Evolutionary conservation across 2,888 invertebrate genomes (phyloP).

Genomic region (Agonum fuliginosum): DNA sequence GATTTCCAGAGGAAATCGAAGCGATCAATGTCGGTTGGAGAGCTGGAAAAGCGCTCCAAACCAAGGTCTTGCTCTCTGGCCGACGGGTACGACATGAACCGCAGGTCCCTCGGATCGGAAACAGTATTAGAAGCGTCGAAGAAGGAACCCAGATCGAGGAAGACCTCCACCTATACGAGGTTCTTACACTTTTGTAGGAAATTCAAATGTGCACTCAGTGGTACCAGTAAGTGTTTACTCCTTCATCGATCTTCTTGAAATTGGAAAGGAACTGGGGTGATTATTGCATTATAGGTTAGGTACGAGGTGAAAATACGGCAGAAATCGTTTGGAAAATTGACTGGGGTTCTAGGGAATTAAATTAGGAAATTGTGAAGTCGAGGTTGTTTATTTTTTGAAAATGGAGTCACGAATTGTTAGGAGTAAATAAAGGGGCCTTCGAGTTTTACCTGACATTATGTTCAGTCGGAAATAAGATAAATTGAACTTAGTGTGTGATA

Average conservation of each 20-base stretch:
- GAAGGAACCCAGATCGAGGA: constrained; percentile 40
- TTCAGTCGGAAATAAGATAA: too few relatives aligned
- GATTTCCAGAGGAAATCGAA: constrained; percentile 63
- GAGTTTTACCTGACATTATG: too few relatives aligned
- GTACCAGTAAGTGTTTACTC: constrained; percentile 61
- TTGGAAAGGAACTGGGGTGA: constrained; percentile 6
- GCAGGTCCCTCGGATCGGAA: constrained; percentile 60
- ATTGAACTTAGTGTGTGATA: too few relatives aligned
- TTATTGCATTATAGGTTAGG: constrained; percentile 4
- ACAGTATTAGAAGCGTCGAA: constrained; percentile 57
- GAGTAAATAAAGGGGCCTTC: too few relatives aligned
- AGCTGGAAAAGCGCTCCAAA: constrained; percentile 63
- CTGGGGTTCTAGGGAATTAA: neutral
- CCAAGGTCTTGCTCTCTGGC: constrained; percentile 43
- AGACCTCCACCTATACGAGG: constrained; percentile 64
- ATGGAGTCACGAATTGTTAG: neutral
- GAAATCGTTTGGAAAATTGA: neutral
- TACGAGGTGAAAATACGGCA: neutral
- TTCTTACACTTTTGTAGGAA: constrained; percentile 67
- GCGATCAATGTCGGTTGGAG: constrained; percentile 67
- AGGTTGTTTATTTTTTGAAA: neutral
- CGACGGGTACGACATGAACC: constrained; percentile 28
- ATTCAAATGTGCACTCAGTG: constrained; percentile 66
- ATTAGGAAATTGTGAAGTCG: neutral
- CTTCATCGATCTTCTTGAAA: neutral